Evolutionary conservation across 2,888 invertebrate genomes (phyloP), one percentile per base, ranked within the genome.

Genomic region (Conomelus anceps): DNA sequence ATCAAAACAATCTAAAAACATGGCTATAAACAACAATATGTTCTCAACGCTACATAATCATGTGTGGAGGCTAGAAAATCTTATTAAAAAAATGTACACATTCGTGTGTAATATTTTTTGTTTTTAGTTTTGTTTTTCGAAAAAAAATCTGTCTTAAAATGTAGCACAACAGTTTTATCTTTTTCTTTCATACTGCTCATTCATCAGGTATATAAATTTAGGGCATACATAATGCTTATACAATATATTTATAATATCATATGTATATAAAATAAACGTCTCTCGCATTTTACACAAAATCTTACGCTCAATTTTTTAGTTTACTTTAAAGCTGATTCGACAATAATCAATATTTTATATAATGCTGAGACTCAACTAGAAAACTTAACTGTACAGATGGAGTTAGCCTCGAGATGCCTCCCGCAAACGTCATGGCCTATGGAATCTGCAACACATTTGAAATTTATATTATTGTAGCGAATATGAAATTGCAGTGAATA

Each of bases 361-460:
- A 3, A 63, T 63, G 63, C 63, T 41, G 41, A 88, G 88, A 63
- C 63, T 63, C 41, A 41, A 88, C 63, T 34, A 88, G 63, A 23
- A n/a, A 29, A 88, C 88, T 88, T 88, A 88, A 23, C 91, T 91
- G 90, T 91, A 91, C 90, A 91, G 85, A 87, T 88, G 90, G 89
- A 88, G 86, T 89, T 24, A 89, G 85, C 86, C 34, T 89, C 24
- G 87, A 63, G 85, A 17, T 26, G 23, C 29, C 26, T 94, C 94
- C 94, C 94, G 94, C 95, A 95, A 95, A 95, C 95, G 96, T 96
- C 96, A 96, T 96, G 96, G 96, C 95, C 96, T 96, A 94, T 96
- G 96, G 95, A 96, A 96, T 95, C 96, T 96, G 94, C 9, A 93
- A 93, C 22, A 17, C 88, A 86, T 13, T n/a, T n/a, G 84, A 84